Evolutionary conservation across 2,797 vertebrate genomes (phyloP).

Genomic region (Falco rusticolus): DNA sequence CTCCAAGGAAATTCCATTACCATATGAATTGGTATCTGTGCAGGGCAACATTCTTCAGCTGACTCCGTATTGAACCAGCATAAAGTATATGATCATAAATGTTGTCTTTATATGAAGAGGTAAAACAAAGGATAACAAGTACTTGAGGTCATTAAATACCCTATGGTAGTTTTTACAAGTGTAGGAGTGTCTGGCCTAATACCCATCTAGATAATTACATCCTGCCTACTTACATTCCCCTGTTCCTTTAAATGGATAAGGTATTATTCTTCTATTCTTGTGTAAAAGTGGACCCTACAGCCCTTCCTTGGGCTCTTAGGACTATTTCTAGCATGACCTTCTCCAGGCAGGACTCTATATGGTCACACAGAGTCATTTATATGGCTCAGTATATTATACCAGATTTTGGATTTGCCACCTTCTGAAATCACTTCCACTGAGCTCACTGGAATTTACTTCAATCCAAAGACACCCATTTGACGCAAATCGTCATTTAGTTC

Average conservation of each 20-base stretch:
- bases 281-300: constrained; percentile 36
- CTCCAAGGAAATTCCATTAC: constrained; percentile 37
- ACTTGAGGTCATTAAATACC: background rate
- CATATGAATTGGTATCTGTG: background rate
- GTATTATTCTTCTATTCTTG: constrained; percentile 58
- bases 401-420: background rate
- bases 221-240: constrained; percentile 65
- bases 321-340: constrained; percentile 62
- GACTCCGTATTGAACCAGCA: background rate
- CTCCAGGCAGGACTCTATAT: background rate
- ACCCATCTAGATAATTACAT: constrained; percentile 52
- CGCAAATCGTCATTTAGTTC: background rate
- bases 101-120: constrained; percentile 13
- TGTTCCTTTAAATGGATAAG: constrained; percentile 58
- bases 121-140: background rate
- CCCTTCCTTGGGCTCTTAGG: constrained; percentile 15
- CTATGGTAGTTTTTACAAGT: constrained; percentile 3
- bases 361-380: background rate
- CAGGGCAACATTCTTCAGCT: background rate
- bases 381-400: background rate
- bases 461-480: background rate
- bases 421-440: background rate
- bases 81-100: background rate
- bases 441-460: background rate
- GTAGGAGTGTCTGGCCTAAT: constrained; percentile 48